phyloP scores from a whole-genome alignment of 2,797 vertebrate species.

The Anas capensis region DNA sequence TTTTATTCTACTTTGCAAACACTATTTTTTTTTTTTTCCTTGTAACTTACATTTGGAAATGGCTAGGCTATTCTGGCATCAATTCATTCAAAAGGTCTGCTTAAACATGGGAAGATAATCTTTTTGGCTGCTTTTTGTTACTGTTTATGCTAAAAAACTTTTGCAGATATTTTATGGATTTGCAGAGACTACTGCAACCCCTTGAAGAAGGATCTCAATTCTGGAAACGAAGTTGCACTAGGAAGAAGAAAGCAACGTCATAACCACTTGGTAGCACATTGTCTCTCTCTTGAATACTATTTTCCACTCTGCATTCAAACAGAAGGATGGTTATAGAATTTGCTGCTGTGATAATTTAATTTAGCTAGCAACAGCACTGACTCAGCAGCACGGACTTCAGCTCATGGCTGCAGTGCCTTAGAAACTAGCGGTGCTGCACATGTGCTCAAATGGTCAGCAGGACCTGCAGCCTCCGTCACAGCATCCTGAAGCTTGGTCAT shows the following conservation, averaged over 20 bases:
- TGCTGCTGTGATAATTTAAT: neutral
- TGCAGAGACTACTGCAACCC: neutral
- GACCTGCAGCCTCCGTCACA: neutral
- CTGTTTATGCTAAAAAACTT: neutral
- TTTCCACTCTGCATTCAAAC: neutral
- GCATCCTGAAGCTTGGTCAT: neutral
- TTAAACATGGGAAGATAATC: neutral
- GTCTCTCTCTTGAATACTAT: neutral
- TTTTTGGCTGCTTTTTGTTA: neutral
- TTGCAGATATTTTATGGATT: neutral
- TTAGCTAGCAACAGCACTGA: neutral
- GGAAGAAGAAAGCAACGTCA: neutral
- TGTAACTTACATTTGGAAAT: neutral
- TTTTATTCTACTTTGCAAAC: neutral
- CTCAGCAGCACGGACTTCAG: neutral
- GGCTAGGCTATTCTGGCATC: neutral
- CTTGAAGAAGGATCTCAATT: neutral
- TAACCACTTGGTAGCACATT: neutral
- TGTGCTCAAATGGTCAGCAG: accelerated
- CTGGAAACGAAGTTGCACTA: neutral
- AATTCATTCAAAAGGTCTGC: neutral
- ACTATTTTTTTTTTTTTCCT: accelerated
- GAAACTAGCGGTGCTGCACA: neutral
- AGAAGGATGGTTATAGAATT: neutral
- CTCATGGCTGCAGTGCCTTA: neutral